phyloP scores from a whole-genome alignment of 2,888 invertebrate species.

The Cremastobaeus sp. region DNA sequence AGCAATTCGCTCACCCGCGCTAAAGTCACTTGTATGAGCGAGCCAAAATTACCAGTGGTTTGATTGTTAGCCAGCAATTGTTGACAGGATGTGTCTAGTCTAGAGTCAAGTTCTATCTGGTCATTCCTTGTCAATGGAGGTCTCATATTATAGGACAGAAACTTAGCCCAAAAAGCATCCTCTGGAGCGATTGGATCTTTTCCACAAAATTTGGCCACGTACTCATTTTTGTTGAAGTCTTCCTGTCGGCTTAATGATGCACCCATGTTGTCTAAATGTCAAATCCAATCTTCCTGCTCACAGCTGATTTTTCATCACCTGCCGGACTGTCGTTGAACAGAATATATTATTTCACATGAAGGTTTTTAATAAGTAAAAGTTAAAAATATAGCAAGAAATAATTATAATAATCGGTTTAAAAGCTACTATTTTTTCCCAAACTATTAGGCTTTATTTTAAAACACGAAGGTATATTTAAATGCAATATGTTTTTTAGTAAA shows the following conservation, averaged over 20 bases:
- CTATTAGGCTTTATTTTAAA: too few species aligned
- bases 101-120: slow-evolving; percentile 84
- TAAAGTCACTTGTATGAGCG: slow-evolving; percentile 91
- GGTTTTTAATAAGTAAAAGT: too few species aligned
- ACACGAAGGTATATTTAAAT: too few species aligned
- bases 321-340: too few species aligned
- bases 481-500: too few species aligned
- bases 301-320: too few species aligned
- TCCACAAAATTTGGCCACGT: slow-evolving; percentile 88
- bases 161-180: slow-evolving; percentile 95
- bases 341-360: too few species aligned
- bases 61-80: slow-evolving; percentile 90
- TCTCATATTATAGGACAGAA: slow-evolving; percentile 93
- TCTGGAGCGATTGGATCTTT: slow-evolving; percentile 88
- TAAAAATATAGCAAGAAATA: too few species aligned
- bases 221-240: slow-evolving; percentile 89
- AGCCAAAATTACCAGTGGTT: slow-evolving; percentile 92
- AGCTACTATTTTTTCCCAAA: too few species aligned
- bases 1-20: slow-evolving; percentile 89
- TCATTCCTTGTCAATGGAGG: slow-evolving; percentile 88
- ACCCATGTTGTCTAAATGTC: slow-evolving; percentile 82
- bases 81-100: slow-evolving; percentile 86
- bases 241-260: slow-evolving; percentile 88
- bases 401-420: too few species aligned
- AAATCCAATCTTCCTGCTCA: too few species aligned